phyloP scores from a whole-genome alignment of 2,113 vertebrate genomes.

The Oceanodroma tethys region DNA sequence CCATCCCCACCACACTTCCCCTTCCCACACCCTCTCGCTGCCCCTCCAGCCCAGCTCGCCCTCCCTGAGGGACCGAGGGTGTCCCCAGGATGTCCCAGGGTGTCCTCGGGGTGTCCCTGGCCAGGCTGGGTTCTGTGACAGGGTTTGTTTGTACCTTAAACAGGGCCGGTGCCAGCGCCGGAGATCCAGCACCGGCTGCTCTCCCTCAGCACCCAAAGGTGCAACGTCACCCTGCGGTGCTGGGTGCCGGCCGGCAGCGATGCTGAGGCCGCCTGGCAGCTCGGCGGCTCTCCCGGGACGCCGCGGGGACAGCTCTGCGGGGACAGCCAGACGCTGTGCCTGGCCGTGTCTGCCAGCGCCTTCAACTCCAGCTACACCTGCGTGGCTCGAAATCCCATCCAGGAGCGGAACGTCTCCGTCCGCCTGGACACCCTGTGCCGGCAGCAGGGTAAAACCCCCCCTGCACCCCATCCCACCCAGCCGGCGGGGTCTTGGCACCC shows the following conservation, averaged over 20 bases:
- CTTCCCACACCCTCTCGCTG: background rate
- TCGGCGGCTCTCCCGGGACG: fast-evolving
- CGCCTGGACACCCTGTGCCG: background rate
- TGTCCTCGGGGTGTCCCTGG: background rate
- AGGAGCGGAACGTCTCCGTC: background rate
- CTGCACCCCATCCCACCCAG: fast-evolving
- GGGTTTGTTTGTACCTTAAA: background rate
- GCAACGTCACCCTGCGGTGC: background rate
- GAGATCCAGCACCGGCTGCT: background rate
- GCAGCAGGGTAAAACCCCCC: background rate
- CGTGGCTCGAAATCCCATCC: background rate
- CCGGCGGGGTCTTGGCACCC: background rate
- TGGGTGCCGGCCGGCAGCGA: background rate
- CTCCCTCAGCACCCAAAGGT: background rate
- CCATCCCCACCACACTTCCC: background rate
- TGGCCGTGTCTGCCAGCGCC: background rate
- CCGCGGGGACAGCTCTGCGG: too few relatives aligned
- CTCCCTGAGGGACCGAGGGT: too few relatives aligned
- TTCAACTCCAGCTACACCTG: background rate
- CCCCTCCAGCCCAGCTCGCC: background rate
- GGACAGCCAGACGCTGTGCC: background rate
- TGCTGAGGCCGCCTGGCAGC: background rate
- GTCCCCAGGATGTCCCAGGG: background rate
- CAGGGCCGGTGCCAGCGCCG: fast-evolving
- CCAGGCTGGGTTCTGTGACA: background rate